A percentile compares a stretch with the other conserved stretches of the same genome.
Conservation (phyloP, 2,888 invertebrate genomes). For the Luperina nickerlii region DNA sequence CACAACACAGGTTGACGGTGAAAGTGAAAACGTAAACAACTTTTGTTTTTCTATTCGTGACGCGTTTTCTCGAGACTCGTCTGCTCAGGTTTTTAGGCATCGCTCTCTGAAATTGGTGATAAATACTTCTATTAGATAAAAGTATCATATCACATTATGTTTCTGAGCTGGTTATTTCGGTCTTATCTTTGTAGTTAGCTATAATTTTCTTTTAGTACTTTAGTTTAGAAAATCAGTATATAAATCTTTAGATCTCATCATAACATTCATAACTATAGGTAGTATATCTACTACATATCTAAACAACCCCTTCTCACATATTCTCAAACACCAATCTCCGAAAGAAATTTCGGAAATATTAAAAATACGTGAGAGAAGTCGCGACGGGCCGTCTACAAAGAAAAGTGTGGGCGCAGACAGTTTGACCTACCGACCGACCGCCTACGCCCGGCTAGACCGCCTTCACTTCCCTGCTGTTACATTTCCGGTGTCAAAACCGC, state of each 20-base stretch:
- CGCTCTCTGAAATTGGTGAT: not conserved
- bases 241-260: not conserved
- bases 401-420: constrained; percentile 45
- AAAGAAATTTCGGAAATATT: constrained; percentile 11
- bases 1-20: constrained; percentile 23
- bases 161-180: not conserved
- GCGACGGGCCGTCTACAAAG: constrained; percentile 53
- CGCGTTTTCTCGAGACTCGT: constrained; percentile 54
- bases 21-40: constrained; percentile 62
- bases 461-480: constrained; percentile 21
- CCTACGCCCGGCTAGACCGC: constrained; percentile 33
- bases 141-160: not conserved
- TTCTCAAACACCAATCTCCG: constrained; percentile 29
- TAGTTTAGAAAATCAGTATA: not conserved
- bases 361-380: constrained; percentile 48
- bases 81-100: constrained; percentile 21
- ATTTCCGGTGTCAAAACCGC: constrained; percentile 34
- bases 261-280: not conserved
- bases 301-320: constrained; percentile 5
- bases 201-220: not conserved
- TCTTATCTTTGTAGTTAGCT: not conserved
- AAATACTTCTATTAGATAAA: not conserved
- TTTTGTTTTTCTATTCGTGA: constrained; percentile 60
- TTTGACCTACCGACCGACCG: constrained; percentile 49
- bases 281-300: not conserved